Conservation (phyloP, 2,797 vertebrate species). For the Hapalemur alaotrensis region DNA sequence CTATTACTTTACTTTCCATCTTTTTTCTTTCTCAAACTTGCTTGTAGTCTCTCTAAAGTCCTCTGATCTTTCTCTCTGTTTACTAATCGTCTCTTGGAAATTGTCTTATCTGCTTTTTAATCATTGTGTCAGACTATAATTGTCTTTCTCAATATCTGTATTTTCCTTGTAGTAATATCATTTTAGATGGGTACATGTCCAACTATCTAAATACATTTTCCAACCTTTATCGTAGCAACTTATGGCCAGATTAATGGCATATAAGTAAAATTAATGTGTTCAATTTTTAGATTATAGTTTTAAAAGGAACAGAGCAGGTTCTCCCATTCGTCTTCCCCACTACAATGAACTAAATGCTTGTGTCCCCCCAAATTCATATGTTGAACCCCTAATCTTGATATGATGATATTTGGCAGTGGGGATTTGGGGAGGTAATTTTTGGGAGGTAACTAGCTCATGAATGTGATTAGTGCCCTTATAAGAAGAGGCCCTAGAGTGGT, state of each 20-base stretch:
- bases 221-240: neutral
- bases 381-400: neutral
- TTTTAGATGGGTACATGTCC: neutral
- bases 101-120: neutral
- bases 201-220: neutral
- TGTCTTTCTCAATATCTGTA: neutral
- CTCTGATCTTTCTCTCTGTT: neutral
- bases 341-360: neutral
- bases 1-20: neutral
- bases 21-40: neutral
- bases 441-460: neutral
- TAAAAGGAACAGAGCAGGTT: neutral
- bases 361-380: too few species aligned
- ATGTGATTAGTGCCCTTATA: neutral
- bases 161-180: neutral
- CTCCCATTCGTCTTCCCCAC: neutral
- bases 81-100: neutral
- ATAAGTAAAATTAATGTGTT: neutral
- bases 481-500: neutral
- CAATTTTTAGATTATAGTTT: neutral
- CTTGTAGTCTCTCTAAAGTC: neutral
- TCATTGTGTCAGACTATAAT: neutral
- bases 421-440: neutral
- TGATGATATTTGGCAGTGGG: neutral
- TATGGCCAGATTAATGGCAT: neutral